These are phyloP conservation scores for Murina feae DNA, from an alignment of 2,113 vertebrate species.

Conservation along the genomic window DNA sequence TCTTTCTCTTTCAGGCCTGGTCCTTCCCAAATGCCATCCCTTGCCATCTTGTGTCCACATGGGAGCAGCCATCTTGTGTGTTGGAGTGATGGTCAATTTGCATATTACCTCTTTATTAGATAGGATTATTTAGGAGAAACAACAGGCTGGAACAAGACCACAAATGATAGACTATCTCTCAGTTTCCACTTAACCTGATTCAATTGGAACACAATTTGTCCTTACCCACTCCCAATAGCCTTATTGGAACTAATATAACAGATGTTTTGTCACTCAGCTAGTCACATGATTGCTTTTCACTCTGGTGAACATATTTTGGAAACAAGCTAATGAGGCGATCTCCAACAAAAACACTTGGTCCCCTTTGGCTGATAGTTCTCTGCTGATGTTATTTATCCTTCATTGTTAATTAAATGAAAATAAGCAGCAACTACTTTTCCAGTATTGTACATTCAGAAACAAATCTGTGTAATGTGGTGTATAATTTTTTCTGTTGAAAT, in stretches of 20 bases:
- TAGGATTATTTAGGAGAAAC: conserved; percentile 41
- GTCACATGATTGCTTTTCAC: conserved; percentile 73
- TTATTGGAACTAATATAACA: conserved; percentile 83
- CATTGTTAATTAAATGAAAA: conserved; percentile 83
- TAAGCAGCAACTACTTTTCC: conserved; percentile 64
- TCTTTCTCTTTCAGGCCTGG: too few species aligned
- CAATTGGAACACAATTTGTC: conserved; percentile 70
- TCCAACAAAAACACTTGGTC: conserved; percentile 74
- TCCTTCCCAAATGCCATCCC: too few species aligned
- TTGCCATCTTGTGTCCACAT: too few species aligned
- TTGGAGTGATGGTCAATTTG: too few species aligned
- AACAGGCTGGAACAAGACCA: conserved; percentile 53
- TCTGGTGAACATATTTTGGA: conserved; percentile 71
- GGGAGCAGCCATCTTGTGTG: too few species aligned
- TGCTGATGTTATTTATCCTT: conserved; percentile 80
- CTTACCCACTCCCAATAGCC: conserved; percentile 78
- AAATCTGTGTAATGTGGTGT: conserved; percentile 19
- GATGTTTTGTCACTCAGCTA: conserved; percentile 84
- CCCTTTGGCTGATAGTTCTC: conserved; percentile 83
- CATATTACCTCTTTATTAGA: too few species aligned
- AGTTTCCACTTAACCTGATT: conserved; percentile 72
- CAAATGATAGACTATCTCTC: conserved; percentile 70
- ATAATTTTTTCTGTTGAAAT: conserved; percentile 50
- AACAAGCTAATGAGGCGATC: conserved; percentile 78
- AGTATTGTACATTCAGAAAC: conserved; percentile 36